phyloP scores from a whole-genome alignment of 30 jellyfish, hydroid and myxozoan genomes.

The Aurelia aurita complex sp. Pacific region DNA sequence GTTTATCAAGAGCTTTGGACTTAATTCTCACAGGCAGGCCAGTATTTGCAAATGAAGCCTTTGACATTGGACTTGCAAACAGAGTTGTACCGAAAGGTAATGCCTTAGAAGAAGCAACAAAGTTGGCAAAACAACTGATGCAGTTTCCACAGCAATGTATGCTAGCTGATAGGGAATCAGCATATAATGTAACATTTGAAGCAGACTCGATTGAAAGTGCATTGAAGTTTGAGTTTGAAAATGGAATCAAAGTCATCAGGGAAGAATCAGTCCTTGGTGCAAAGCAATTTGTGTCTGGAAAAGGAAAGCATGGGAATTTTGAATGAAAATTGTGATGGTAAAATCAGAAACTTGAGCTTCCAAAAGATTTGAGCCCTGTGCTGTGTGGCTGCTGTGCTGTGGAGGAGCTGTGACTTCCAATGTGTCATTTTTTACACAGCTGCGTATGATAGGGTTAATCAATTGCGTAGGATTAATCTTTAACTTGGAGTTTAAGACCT shows the following conservation, averaged over 20 bases:
- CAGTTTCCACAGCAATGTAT: slow-evolving; percentile 63
- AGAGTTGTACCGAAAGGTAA: slow-evolving; percentile 56
- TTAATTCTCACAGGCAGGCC: slow-evolving; percentile 57
- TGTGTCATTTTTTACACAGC: no score
- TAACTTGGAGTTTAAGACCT: no score
- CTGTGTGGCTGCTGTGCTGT: no score
- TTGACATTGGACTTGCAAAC: slow-evolving; percentile 46
- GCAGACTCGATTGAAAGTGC: slow-evolving; percentile 41
- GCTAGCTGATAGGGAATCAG: slow-evolving; percentile 53
- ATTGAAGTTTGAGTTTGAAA: slow-evolving; percentile 32
- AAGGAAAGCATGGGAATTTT: slow-evolving; percentile 41
- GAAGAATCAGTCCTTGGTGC: slow-evolving; percentile 60
- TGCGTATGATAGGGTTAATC: no score
- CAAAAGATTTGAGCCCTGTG: no score
- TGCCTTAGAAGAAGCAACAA: slow-evolving; percentile 28
- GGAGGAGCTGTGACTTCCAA: no score
- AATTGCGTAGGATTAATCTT: no score
- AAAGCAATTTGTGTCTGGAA: slow-evolving; percentile 35
- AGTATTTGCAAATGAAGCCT: slow-evolving; percentile 55
- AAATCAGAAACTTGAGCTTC: no score
- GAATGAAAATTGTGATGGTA: not conserved
- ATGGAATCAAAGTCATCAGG: slow-evolving; percentile 42
- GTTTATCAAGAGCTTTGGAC: slow-evolving; percentile 65
- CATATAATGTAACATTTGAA: slow-evolving; percentile 40
- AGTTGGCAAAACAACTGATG: slow-evolving; percentile 36